Percentiles rank a stretch among this genome's conserved stretches.
Conservation (phyloP, 2,113 vertebrate genomes). For the Cebus imitator region DNA sequence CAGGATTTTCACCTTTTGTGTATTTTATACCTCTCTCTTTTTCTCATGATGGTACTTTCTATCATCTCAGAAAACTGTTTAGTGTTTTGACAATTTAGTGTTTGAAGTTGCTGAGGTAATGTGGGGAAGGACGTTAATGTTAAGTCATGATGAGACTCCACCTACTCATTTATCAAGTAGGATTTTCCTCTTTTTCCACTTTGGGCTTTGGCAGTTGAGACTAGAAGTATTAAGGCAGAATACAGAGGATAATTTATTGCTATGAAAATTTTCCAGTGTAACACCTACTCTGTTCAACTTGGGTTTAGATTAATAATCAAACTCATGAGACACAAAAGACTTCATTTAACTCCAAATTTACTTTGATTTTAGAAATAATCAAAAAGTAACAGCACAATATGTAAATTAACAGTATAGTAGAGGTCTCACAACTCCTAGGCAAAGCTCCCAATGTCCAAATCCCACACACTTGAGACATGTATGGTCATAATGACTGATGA, state of each 20-base stretch:
- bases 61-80: neutral
- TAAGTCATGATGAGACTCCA: neutral
- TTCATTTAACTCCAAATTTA: neutral
- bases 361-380: conserved; percentile 14
- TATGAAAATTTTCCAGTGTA: neutral
- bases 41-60: neutral
- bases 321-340: neutral
- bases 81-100: neutral
- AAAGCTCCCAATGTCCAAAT: neutral
- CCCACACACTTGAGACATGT: neutral
- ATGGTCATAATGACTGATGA: neutral
- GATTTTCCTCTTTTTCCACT: neutral
- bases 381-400: neutral
- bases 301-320: conserved; percentile 21
- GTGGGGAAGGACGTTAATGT: neutral
- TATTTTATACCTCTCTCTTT: neutral
- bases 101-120: neutral
- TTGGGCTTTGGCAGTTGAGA: neutral
- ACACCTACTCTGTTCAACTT: neutral
- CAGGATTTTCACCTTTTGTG: neutral
- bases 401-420: neutral
- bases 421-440: neutral
- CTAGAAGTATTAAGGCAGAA: neutral
- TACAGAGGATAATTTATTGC: conserved; percentile 15
- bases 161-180: neutral